Base-by-base conservation (phyloP, 2,888 invertebrate genomes). In the Platycheirus albimanus region DNA sequence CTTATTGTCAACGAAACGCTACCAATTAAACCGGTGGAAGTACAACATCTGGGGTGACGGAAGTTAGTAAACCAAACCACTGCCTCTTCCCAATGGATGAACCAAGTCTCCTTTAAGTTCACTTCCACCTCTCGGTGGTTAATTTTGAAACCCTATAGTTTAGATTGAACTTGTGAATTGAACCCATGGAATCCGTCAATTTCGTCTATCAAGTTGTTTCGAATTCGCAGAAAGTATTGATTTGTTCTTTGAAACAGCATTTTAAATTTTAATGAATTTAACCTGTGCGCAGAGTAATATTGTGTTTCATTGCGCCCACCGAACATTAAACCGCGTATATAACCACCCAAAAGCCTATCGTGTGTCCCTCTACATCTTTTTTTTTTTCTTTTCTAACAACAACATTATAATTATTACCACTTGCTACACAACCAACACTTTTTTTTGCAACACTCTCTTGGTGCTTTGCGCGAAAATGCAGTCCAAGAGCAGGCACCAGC, bases 201-300 rank as follows among this genome's bases (percentile, higher is more conserved):
- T 24, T 24, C 24, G 3, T 6, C 24, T 24, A 24, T 4, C 6
- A 24, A 33, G 52, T 64, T 52, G 66, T 56, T 33, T 43, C 54
- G 47, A 61, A 54, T 49, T 67, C 54, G 54, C 77, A 81, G 81
- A 81, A 81, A 81, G 81, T 81, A 77, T 81, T 81, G 63, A 43
- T 11, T 51, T 15, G 11, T 64, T 58, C 17, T 51, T 41, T 41
- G 36, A 54, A 49, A 52, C 52, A 67, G 45, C 45, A 61, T 43
- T 43, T 20, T 1, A 3, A 1, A 10, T 51, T 47, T 19, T 51
- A 72, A 67, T 45, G 52, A 67, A 77, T 77, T 49, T 54, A 72
- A 77, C 64, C 45, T 71, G 19, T 80, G 49, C 70, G 61, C 69
- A 49, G 24, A 24, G 24, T 24, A 24, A n/a, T 24, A 24, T 5